phyloP scores from a whole-genome alignment of 1,140 invertebrate species.

The Drosophila ohnishii region DNA sequence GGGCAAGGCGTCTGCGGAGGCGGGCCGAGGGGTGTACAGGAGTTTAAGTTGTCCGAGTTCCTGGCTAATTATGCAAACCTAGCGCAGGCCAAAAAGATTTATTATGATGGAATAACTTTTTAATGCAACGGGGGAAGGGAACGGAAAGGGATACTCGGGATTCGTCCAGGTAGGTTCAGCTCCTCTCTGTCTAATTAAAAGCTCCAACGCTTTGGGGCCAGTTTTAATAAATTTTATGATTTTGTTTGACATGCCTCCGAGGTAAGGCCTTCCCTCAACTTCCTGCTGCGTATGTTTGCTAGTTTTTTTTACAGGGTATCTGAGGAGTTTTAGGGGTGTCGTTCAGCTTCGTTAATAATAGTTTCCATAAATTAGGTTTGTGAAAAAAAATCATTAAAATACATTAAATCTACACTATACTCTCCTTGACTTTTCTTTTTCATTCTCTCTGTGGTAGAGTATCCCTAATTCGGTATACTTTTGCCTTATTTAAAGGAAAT shows the following conservation, averaged over 20 bases:
- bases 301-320: constrained; percentile 1
- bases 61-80: constrained; percentile 73
- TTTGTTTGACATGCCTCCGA: constrained; percentile 61
- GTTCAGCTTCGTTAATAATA: background rate
- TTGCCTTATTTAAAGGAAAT: background rate
- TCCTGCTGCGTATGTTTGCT: constrained; percentile 24
- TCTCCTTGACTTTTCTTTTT: no score
- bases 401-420: no score
- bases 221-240: constrained; percentile 77
- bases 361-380: background rate
- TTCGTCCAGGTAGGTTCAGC: constrained; percentile 6
- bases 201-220: constrained; percentile 46
- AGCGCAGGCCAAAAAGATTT: constrained; percentile 67
- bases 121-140: background rate
- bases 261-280: constrained; percentile 9
- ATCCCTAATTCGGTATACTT: background rate
- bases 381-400: background rate
- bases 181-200: constrained; percentile 69
- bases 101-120: constrained; percentile 81
- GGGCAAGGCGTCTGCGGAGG: constrained; percentile 12
- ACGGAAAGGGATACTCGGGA: constrained; percentile 6
- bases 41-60: constrained; percentile 51
- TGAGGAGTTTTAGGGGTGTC: background rate
- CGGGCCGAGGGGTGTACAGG: constrained; percentile 12
- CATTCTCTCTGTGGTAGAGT: no score